Percentiles rank a stretch among this genome's conserved stretches.
Conservation (phyloP, 2,113 vertebrate species). For the Solea solea region DNA sequence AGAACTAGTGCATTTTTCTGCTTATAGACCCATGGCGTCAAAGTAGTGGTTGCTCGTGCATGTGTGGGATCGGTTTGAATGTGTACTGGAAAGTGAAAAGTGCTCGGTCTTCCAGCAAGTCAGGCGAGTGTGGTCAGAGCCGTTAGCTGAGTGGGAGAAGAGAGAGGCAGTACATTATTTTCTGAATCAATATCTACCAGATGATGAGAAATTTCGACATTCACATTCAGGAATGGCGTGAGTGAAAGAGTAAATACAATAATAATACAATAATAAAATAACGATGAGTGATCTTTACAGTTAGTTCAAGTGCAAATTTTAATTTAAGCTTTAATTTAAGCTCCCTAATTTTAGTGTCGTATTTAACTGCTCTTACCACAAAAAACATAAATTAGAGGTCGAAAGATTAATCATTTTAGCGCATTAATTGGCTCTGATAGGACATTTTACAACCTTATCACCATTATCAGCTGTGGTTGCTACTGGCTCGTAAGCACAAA, state of each 20-base stretch:
- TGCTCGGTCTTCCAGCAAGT: conserved; percentile 55
- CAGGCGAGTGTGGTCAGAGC: conserved; percentile 38
- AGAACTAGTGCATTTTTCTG: background rate
- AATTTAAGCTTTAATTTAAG: background rate
- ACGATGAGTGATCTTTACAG: conserved; percentile 4
- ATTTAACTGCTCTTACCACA: too few species aligned
- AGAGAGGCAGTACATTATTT: conserved; percentile 46
- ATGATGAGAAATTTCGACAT: conserved; percentile 62
- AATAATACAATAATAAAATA: background rate
- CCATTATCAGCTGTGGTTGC: too few species aligned
- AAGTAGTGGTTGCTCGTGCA: conserved; percentile 16
- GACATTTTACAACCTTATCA: too few species aligned
- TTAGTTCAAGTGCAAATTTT: background rate
- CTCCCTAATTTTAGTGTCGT: too few species aligned
- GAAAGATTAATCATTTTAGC: too few species aligned
- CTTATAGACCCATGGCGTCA: conserved; percentile 10
- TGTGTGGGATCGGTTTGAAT: conserved; percentile 2
- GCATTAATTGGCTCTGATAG: too few species aligned
- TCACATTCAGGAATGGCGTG: conserved; percentile 11
- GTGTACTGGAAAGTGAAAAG: conserved; percentile 56
- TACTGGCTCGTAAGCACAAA: too few species aligned
- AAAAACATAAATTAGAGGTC: too few species aligned
- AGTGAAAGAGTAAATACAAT: conserved; percentile 28
- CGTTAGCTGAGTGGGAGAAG: conserved; percentile 26
- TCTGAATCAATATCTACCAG: conserved; percentile 62